phyloP scores from a whole-genome alignment of 2,888 invertebrate species.

The Noctua janthina region DNA sequence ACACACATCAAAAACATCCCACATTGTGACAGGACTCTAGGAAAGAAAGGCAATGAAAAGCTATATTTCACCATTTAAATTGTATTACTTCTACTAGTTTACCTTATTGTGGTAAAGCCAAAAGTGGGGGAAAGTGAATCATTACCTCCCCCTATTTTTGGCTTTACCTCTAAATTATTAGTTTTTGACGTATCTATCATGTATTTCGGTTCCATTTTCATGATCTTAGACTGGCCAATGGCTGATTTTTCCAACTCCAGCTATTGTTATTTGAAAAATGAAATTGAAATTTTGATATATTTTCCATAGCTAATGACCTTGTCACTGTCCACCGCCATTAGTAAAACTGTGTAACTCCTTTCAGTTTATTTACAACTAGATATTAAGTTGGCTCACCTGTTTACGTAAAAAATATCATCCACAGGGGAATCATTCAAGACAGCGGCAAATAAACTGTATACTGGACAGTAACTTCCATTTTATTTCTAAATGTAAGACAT shows the following conservation, averaged over 20 bases:
- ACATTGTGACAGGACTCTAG: neutral
- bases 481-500: too few relatives aligned
- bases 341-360: neutral
- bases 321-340: neutral
- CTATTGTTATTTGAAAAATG: neutral
- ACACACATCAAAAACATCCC: too few relatives aligned
- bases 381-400: neutral
- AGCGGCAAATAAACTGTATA: too few relatives aligned
- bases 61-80: neutral
- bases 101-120: too few relatives aligned
- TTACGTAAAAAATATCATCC: neutral
- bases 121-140: too few relatives aligned
- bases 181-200: neutral
- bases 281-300: neutral
- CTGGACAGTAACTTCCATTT: too few relatives aligned
- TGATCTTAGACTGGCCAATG: neutral
- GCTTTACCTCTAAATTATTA: neutral
- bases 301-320: neutral
- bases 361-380: neutral
- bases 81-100: neutral
- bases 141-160: too few relatives aligned
- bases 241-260: neutral
- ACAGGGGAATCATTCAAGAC: neutral
- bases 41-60: neutral
- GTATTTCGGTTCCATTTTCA: neutral